A percentile compares a stretch with the other conserved stretches of the same genome.
Evolutionary conservation across 1,140 invertebrate species (phyloP).

Genomic region (Pseudomyrmex concolor): DNA sequence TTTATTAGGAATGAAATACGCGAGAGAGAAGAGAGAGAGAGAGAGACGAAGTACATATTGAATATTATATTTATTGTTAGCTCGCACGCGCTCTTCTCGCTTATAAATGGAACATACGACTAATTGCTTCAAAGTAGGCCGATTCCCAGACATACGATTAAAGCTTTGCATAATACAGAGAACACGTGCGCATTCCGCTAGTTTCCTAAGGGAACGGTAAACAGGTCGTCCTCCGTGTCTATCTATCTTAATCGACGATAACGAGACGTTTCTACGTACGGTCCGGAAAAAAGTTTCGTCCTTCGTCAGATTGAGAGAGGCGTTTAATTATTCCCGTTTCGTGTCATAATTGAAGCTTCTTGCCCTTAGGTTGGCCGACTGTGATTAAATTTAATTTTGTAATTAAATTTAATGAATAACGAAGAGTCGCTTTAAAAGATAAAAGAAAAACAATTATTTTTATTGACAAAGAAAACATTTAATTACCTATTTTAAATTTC

Average conservation of each 20-base stretch:
- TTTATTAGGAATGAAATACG: neutral
- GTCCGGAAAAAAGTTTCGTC: neutral
- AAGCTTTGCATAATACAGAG: constrained; percentile 71
- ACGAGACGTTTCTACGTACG: constrained; percentile 26
- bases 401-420: constrained; percentile 10
- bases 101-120: constrained; percentile 23
- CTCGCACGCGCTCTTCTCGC: too few species aligned
- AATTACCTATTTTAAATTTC: neutral
- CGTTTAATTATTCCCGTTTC: too few species aligned
- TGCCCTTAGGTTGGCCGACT: neutral
- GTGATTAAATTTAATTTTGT: too few species aligned
- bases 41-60: neutral
- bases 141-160: constrained; percentile 69
- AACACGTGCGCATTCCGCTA: constrained; percentile 13
- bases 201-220: constrained; percentile 55
- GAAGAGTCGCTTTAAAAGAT: neutral
- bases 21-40: neutral
- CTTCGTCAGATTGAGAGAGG: neutral
- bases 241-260: constrained; percentile 54
- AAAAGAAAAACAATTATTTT: neutral
- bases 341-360: neutral
- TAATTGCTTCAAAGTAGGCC: constrained; percentile 54
- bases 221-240: constrained; percentile 38
- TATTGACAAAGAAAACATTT: neutral
- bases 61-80: neutral